phyloP scores from a whole-genome alignment of 2,797 vertebrate genomes.

The Sebastes wilsoni region DNA sequence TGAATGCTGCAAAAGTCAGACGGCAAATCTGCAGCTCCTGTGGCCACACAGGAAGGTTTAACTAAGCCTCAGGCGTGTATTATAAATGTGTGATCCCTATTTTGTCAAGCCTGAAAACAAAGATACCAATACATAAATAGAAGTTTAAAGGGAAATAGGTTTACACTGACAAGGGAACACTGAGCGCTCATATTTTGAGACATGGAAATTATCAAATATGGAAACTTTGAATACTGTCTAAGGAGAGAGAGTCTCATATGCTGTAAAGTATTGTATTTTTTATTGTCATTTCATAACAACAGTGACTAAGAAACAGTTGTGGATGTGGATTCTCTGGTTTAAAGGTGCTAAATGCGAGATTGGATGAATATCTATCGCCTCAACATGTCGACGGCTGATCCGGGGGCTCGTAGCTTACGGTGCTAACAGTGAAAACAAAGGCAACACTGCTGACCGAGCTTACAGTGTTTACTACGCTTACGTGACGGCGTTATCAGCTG shows the following conservation, averaged over 20 bases:
- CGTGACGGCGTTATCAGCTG: no score
- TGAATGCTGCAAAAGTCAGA: conserved; percentile 4
- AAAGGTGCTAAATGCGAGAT: no score
- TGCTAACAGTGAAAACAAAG: no score
- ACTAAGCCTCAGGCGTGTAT: background rate
- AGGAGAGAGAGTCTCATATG: fast-evolving
- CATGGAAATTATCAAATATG: background rate
- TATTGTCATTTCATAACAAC: background rate
- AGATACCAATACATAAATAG: background rate
- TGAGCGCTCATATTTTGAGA: background rate
- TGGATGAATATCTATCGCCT: no score
- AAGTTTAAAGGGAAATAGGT: background rate
- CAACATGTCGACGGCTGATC: fast-evolving
- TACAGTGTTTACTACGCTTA: no score
- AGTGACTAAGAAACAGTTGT: background rate
- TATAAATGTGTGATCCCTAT: background rate
- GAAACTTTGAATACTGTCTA: background rate
- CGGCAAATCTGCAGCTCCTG: background rate
- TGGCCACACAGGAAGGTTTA: background rate
- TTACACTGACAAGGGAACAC: background rate
- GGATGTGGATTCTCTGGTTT: background rate
- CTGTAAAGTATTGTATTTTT: background rate
- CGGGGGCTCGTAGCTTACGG: no score
- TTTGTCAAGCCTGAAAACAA: background rate
- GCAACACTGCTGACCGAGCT: no score